Evolutionary conservation across 2,888 invertebrate genomes (phyloP), one percentile per base, ranked within the genome.

Genomic region (Drosophila cracens): DNA sequence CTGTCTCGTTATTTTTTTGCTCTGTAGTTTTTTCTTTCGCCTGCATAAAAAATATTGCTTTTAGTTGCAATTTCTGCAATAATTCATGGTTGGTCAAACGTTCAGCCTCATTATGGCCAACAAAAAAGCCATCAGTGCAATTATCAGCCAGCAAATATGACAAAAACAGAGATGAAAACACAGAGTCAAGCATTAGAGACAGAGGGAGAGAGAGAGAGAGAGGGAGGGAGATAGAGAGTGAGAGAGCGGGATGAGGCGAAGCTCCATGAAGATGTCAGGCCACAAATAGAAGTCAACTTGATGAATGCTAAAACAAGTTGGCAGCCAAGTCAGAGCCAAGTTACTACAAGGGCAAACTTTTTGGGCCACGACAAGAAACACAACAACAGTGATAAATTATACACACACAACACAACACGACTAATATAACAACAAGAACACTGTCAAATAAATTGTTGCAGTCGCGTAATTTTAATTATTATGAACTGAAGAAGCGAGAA

Each of bases 231-330:
- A 27, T 2, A 31, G n/a, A 13, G 16, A 40, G n/a, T 54, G 3
- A 10, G 13, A 21, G 18, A 43, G 13, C 33, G 58, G 33, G 36
- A 8, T n/a, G 33, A 21, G 40, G 59, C 34, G 27, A 34, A 16
- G 34, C 48, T 51, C 67, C 60, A 69, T 78, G 65, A 62, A 78
- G 65, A 65, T 78, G 78, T 69, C 71, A 61, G 46, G 46, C 59
- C 29, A 58, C 53, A 57, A 65, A 56, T 53, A 68, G 78, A 77
- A 70, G 66, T 60, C 74, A 81, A 78, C 70, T 82, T 85, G 87
- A 85, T 85, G 87, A 87, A 85, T 87, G 85, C 81, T 81, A 87
- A 74, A 74, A 81, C 70, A 86, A 86, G 75, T 83, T 83, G 87
- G 74, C 83, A 79, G 74, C 67, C 74, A 86, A 82, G 77, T 71